Percentiles rank a stretch among this genome's conserved stretches.
Conservation (phyloP, 2,797 vertebrate species). For the Urosaurus nigricauda region DNA sequence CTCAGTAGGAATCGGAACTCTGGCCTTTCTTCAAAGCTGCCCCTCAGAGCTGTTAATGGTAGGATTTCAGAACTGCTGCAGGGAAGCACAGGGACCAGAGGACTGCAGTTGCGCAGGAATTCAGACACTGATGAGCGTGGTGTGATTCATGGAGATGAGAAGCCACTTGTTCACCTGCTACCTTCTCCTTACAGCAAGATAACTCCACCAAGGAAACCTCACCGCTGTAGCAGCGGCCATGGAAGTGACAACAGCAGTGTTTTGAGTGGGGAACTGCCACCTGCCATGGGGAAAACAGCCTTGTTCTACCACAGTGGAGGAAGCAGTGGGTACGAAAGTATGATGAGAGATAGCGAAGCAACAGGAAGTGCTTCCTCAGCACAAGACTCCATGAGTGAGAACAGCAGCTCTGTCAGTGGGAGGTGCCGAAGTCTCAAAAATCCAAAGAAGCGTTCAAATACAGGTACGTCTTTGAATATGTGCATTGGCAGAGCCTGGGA, state of each 20-base stretch:
- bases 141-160: conserved; percentile 80
- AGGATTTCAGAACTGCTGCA: conserved; percentile 91
- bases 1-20: conserved; percentile 89
- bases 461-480: conserved; percentile 79
- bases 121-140: conserved; percentile 80
- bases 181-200: conserved; percentile 95
- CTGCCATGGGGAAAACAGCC: conserved; percentile 96
- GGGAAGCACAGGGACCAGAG: conserved; percentile 78
- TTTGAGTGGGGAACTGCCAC: conserved; percentile 92
- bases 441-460: conserved; percentile 86
- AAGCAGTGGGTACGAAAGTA: conserved; percentile 97
- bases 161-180: conserved; percentile 82
- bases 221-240: conserved; percentile 90
- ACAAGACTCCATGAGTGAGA: conserved; percentile 92
- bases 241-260: conserved; percentile 94
- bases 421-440: conserved; percentile 84
- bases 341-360: conserved; percentile 94
- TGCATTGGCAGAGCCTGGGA: not conserved
- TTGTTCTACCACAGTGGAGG: conserved; percentile 93
- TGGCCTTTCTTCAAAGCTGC: conserved; percentile 86
- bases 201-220: conserved; percentile 89
- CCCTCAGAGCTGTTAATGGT: conserved; percentile 88
- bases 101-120: conserved; percentile 73
- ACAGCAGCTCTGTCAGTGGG: conserved; percentile 85
- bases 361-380: conserved; percentile 89